Evolutionary conservation across 2,797 vertebrate species (phyloP).

Genomic region (Vireo griseus): DNA sequence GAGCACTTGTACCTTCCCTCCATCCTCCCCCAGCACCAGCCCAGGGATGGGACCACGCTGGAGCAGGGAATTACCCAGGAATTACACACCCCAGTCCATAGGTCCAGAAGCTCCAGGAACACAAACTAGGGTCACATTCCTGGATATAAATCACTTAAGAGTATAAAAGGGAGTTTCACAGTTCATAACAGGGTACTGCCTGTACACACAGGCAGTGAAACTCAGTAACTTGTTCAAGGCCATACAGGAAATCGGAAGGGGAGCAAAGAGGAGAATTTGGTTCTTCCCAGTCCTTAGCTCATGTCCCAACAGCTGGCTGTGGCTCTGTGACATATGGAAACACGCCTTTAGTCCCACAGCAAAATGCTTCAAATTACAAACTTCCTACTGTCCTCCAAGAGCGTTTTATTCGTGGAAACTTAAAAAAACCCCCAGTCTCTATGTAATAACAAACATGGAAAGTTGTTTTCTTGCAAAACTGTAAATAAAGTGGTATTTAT

Average conservation of each 20-base stretch:
- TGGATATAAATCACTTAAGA: not conserved
- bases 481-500: slow-evolving; percentile 37
- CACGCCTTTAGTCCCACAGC: not conserved
- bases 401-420: not conserved
- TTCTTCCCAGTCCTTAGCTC: not conserved
- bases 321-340: slow-evolving; percentile 3
- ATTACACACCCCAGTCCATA: rapidly evolving
- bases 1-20: not conserved
- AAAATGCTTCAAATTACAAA: slow-evolving; percentile 30
- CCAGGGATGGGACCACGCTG: rapidly evolving
- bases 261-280: not conserved
- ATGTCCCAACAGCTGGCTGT: not conserved
- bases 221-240: slow-evolving; percentile 7
- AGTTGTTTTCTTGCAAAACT: slow-evolving; percentile 18
- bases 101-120: not conserved
- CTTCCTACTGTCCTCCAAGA: not conserved
- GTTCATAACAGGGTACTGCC: not conserved
- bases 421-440: not conserved
- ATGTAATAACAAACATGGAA: not conserved
- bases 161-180: not conserved
- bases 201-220: not conserved
- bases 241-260: not conserved
- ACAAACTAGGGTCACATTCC: not conserved
- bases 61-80: not conserved
- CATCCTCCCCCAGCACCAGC: not conserved